Evolutionary conservation across 2,888 invertebrate species (phyloP).

Genomic region (Melieria picta): DNA sequence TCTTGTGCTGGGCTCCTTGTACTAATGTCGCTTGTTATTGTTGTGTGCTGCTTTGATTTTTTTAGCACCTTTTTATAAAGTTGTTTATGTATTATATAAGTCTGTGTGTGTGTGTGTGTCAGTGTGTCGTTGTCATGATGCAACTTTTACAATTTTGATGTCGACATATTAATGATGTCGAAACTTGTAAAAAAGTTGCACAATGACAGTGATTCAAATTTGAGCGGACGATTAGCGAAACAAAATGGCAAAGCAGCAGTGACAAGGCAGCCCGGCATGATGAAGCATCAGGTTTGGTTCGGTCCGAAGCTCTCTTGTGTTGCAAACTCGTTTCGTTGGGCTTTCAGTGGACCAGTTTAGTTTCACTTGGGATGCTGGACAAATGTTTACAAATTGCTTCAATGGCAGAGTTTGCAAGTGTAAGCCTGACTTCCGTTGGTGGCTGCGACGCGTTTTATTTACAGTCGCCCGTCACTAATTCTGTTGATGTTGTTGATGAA

Average conservation of each 20-base stretch:
- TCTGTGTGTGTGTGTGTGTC: not conserved
- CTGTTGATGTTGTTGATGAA: too few species aligned
- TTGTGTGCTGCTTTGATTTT: slow-evolving; percentile 16
- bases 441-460: too few species aligned
- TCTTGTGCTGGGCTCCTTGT: slow-evolving; percentile 7
- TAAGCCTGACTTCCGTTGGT: too few species aligned
- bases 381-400: not conserved
- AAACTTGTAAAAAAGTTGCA: slow-evolving; percentile 25
- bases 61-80: not conserved
- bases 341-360: slow-evolving; percentile 5
- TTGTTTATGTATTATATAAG: not conserved
- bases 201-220: slow-evolving; percentile 29
- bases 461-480: too few species aligned
- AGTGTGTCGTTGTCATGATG: not conserved
- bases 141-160: slow-evolving; percentile 4
- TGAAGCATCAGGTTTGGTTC: not conserved
- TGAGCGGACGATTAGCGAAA: slow-evolving; percentile 5
- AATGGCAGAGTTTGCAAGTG: too few species aligned
- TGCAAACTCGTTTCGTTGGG: not conserved
- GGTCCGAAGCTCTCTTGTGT: not conserved
- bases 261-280: not conserved
- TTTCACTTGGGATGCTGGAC: slow-evolving; percentile 4
- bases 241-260: slow-evolving; percentile 1
- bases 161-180: slow-evolving; percentile 34
- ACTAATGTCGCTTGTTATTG: slow-evolving; percentile 8